Base-by-base conservation (phyloP, 2,888 invertebrate species). In the Lasiommata megera region DNA sequence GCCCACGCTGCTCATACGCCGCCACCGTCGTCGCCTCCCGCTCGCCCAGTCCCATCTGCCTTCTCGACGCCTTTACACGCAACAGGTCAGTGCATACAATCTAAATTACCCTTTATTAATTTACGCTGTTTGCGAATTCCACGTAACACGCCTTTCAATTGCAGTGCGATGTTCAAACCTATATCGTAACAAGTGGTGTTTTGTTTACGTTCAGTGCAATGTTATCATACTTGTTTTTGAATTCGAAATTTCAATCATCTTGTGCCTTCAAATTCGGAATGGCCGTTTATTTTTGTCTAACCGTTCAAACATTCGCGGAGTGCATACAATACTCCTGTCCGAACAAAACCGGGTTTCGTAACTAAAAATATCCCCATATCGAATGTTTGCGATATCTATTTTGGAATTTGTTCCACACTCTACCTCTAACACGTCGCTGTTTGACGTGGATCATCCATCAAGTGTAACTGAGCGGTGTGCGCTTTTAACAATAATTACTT, bases 371-470 rank as follows among this genome's bases (percentile, higher is more conserved):
- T 77, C 80, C 82, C 79, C 84, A 79, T 88, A 90, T 89, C 88
- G 80, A 87, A 88, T 88, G 88, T 85, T 88, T 89, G 85, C 84
- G 80, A 85, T 86, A 79, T 86, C 88, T 88, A 89, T 89, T 90
- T 90, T 80, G 73, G 58, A 71, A 80, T 77, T 80, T 79, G 80
- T 82, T 77, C 69, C 67, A 75, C 70, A 74, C 76, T 77, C 74
- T 73, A 71, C 61, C 71, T 69, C 71, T 5, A 23, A 63, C 63
- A 68, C 69, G 72, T 68, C 29, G 56, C 17, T 56, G 41, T 37
- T 62, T 47, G 17, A 54, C 23, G 59, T 38, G 46, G 34, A 60
- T 51, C 57, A 58, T 57, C 56, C 56, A 62, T 54, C 60, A 63
- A 54, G 48, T 38, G 41, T 23, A 41, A 38, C 43, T 56, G 56